phyloP scores from a whole-genome alignment of 2,797 vertebrate species.

The Oreochromis grahami region DNA sequence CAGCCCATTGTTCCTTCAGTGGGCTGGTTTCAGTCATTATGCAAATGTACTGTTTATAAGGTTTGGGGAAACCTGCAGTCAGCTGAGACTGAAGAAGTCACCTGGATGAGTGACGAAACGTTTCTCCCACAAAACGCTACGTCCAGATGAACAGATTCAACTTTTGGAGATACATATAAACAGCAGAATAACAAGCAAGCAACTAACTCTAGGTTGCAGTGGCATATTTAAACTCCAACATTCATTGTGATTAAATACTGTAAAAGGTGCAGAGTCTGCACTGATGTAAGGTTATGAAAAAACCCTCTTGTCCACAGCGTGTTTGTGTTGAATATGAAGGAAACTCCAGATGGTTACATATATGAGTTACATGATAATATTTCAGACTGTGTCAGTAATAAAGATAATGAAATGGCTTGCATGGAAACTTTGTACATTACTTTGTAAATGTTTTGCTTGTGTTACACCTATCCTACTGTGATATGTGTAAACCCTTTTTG shows the following conservation, averaged over 20 bases:
- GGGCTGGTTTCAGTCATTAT: too few species aligned
- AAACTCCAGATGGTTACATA: background rate
- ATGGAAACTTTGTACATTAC: background rate
- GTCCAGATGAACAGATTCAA: too few species aligned
- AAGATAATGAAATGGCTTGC: background rate
- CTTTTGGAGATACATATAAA: background rate
- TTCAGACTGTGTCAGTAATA: background rate
- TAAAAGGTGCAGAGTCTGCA: background rate
- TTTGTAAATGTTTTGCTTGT: background rate
- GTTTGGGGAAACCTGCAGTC: too few species aligned
- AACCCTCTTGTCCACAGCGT: background rate
- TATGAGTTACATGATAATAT: background rate
- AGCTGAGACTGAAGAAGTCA: too few species aligned
- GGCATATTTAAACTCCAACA: background rate
- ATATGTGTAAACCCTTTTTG: background rate
- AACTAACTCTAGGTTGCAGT: background rate
- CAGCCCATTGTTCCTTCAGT: too few species aligned
- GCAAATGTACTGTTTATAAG: too few species aligned
- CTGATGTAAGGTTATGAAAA: background rate
- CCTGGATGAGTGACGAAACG: too few species aligned
- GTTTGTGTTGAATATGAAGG: background rate
- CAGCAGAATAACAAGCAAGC: background rate
- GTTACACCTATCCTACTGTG: background rate
- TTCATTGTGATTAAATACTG: background rate
- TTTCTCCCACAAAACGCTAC: too few species aligned